These are phyloP conservation scores for Drosophila siamana DNA, from an alignment of 2,888 invertebrate species.

Conservation along the genomic window DNA sequence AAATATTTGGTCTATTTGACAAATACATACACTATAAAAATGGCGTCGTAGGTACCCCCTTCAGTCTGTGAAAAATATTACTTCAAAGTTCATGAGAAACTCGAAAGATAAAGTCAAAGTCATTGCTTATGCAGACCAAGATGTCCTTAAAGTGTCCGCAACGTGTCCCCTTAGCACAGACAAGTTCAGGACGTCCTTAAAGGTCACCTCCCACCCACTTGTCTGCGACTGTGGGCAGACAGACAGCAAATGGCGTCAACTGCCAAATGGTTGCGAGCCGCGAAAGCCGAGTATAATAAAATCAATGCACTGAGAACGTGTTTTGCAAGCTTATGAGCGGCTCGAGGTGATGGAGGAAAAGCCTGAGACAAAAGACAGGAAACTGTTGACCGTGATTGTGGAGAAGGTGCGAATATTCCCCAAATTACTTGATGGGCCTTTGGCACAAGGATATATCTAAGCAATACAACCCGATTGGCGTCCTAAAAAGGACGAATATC, in stretches of 20 bases:
- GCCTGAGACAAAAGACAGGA: neutral
- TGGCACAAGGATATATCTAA: too few relatives aligned
- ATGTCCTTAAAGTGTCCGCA: slow-evolving; percentile 76
- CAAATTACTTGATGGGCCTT: slow-evolving; percentile 23
- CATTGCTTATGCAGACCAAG: slow-evolving; percentile 65
- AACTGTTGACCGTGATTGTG: neutral
- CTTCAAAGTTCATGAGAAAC: slow-evolving; percentile 21
- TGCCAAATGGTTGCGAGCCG: slow-evolving; percentile 31
- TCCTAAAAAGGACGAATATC: too few relatives aligned
- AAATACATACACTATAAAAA: too few relatives aligned
- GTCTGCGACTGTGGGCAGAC: slow-evolving; percentile 25
- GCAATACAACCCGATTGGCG: too few relatives aligned
- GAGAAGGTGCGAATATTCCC: neutral
- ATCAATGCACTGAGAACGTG: slow-evolving; percentile 67
- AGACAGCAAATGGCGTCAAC: slow-evolving; percentile 28
- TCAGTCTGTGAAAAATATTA: too few relatives aligned
- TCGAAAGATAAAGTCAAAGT: slow-evolving; percentile 25
- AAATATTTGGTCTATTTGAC: too few relatives aligned
- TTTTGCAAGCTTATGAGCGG: slow-evolving; percentile 49
- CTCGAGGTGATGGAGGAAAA: too few relatives aligned
- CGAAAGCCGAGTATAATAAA: slow-evolving; percentile 53
- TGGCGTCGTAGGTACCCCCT: too few relatives aligned
- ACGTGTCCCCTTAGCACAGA: slow-evolving; percentile 48
- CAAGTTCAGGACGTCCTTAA: slow-evolving; percentile 6
- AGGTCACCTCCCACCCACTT: slow-evolving; percentile 36